A percentile compares a stretch with the other conserved stretches of the same genome.
phyloP scores from a whole-genome alignment of 2,797 vertebrate species.

The Netta rufina region DNA sequence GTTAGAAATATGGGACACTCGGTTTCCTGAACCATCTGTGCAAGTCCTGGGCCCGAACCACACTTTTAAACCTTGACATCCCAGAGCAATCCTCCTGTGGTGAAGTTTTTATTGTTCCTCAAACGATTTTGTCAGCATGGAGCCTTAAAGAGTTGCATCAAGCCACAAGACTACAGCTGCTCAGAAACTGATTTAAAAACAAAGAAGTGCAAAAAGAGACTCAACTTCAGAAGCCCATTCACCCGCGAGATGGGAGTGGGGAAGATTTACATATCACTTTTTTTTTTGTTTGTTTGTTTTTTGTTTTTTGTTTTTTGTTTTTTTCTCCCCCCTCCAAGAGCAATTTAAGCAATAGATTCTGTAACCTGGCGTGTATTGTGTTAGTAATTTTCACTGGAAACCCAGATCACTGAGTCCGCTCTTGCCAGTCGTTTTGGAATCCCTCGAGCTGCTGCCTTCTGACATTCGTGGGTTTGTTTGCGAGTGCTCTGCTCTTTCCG shows the following conservation, averaged over 20 bases:
- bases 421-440: slow-evolving; percentile 46
- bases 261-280: slow-evolving; percentile 63
- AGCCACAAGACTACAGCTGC: slow-evolving; percentile 70
- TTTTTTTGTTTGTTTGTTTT: not conserved
- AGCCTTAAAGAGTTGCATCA: slow-evolving; percentile 76
- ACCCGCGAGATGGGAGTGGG: slow-evolving; percentile 5
- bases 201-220: slow-evolving; percentile 66
- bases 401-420: slow-evolving; percentile 40
- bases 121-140: slow-evolving; percentile 71
- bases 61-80: not conserved
- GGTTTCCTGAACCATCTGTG: slow-evolving; percentile 45
- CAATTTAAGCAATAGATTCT: slow-evolving; percentile 72
- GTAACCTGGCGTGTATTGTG: slow-evolving; percentile 57
- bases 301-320: not conserved
- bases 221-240: slow-evolving; percentile 42
- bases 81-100: slow-evolving; percentile 60
- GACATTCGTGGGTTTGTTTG: slow-evolving; percentile 51
- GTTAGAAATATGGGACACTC: slow-evolving; percentile 17
- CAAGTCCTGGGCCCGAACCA: slow-evolving; percentile 67
- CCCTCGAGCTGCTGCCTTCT: slow-evolving; percentile 49
- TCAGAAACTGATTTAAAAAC: slow-evolving; percentile 50
- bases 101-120: slow-evolving; percentile 69
- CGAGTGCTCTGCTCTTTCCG: slow-evolving; percentile 22
- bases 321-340: not conserved
- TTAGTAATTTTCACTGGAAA: slow-evolving; percentile 74